Evolutionary conservation across 2,888 invertebrate species (phyloP).

Genomic region (Noctuana brunneofusca): DNA sequence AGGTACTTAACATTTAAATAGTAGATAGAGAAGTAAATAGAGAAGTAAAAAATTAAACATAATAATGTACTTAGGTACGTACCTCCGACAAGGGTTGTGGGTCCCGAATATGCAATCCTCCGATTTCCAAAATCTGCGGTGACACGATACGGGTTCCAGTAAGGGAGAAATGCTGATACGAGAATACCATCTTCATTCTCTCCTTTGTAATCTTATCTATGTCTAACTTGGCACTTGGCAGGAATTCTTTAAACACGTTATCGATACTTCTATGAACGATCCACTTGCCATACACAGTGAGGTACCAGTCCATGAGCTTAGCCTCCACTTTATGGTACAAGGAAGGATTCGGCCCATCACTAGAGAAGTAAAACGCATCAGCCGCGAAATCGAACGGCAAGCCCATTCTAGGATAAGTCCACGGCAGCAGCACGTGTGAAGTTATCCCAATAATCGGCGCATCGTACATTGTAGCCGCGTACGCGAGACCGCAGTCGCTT

Average conservation of each 20-base stretch:
- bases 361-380: conserved; percentile 72
- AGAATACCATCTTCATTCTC: conserved; percentile 77
- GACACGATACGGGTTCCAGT: conserved; percentile 77
- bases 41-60: too few relatives aligned
- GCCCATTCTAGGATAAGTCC: conserved; percentile 71
- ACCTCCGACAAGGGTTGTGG: conserved; percentile 56
- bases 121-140: conserved; percentile 83
- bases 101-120: conserved; percentile 75
- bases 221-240: conserved; percentile 70
- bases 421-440: conserved; percentile 75
- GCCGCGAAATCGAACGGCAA: conserved; percentile 74
- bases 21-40: too few relatives aligned
- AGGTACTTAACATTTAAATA: too few relatives aligned
- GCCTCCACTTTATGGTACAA: conserved; percentile 54
- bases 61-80: conserved; percentile 15
- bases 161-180: conserved; percentile 84
- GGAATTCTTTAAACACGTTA: conserved; percentile 57
- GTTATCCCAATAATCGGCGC: conserved; percentile 80
- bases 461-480: conserved; percentile 60
- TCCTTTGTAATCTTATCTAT: conserved; percentile 71
- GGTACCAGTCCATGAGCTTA: conserved; percentile 47
- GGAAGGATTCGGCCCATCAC: conserved; percentile 54
- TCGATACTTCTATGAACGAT: conserved; percentile 58
- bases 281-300: conserved; percentile 49
- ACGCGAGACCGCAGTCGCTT: conserved; percentile 69